Percentiles rank a stretch among this genome's conserved stretches.
Conservation (phyloP, 2,113 vertebrate genomes). For the Amphiprion percula region DNA sequence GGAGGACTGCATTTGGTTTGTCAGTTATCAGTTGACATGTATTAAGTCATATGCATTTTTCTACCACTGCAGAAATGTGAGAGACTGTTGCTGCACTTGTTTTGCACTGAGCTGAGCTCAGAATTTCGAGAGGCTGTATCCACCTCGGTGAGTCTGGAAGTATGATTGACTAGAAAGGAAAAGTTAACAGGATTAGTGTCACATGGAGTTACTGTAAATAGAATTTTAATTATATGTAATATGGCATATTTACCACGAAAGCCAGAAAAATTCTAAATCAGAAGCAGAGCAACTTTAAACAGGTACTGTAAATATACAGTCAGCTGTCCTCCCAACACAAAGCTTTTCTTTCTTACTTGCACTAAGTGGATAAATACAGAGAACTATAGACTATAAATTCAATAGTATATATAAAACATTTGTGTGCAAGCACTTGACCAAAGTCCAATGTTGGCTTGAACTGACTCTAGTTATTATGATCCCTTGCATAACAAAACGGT, state of each 20-base stretch:
- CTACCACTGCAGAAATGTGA: constrained; percentile 87
- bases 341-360: not conserved
- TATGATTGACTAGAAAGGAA: not conserved
- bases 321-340: not conserved
- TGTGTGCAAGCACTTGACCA: not conserved
- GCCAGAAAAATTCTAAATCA: not conserved
- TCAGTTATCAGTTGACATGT: not conserved
- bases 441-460: not conserved
- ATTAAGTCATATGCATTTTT: constrained; percentile 23
- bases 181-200: constrained; percentile 60
- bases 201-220: constrained; percentile 45
- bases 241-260: constrained; percentile 33
- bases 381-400: not conserved
- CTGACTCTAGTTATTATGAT: not conserved
- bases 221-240: constrained; percentile 41
- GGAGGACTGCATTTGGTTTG: not conserved
- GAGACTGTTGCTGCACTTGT: constrained; percentile 88
- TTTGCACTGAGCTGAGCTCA: constrained; percentile 89
- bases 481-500: not conserved
- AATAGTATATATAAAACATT: not conserved
- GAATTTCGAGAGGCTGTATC: constrained; percentile 86
- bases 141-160: constrained; percentile 85
- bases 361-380: not conserved
- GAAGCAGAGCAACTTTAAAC: not conserved
- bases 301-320: not conserved